Evolutionary conservation across 2,888 invertebrate species (phyloP).

Genomic region (Acrobasis suavella): DNA sequence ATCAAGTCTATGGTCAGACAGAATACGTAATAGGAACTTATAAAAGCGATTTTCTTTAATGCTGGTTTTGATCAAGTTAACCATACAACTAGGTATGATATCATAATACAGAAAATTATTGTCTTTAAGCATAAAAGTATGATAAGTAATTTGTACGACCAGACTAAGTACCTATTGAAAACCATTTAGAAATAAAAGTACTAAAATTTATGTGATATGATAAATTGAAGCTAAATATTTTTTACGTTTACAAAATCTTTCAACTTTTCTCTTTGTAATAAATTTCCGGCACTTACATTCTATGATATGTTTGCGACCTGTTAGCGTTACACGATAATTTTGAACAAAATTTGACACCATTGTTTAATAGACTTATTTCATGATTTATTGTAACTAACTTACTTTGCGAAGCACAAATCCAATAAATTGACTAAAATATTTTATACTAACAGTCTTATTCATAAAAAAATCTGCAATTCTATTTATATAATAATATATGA

Average conservation of each 20-base stretch:
- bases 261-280: conserved; percentile 1
- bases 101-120: too few species aligned
- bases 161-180: neutral
- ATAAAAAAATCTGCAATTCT: too few species aligned
- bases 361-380: neutral
- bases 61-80: too few species aligned
- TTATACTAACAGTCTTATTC: neutral
- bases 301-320: conserved; percentile 20
- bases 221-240: neutral
- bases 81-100: too few species aligned
- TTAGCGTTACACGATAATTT: neutral
- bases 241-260: neutral
- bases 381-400: neutral
- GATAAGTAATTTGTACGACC: neutral
- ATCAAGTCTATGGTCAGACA: too few species aligned
- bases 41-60: too few species aligned
- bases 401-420: neutral
- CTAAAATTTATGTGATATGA: neutral
- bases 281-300: conserved; percentile 5
- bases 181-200: neutral
- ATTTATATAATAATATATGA: too few species aligned
- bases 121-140: too few species aligned
- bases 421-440: conserved; percentile 7
- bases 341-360: neutral
- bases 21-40: neutral